Evolutionary conservation across 2,113 vertebrate species (phyloP).

Genomic region (Aleadryas rufinucha): DNA sequence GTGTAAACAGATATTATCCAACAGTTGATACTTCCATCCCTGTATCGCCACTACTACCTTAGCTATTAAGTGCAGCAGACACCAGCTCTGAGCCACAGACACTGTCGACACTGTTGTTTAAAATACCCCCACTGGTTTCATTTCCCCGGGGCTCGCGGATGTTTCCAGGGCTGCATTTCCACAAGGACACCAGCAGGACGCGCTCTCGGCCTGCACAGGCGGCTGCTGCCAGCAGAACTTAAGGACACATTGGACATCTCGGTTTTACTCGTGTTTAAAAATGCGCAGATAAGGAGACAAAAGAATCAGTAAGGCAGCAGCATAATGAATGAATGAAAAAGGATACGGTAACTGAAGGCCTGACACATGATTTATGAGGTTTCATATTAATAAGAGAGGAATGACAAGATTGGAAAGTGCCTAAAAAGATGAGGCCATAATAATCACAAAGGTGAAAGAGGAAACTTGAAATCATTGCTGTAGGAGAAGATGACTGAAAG

Average conservation of each 20-base stretch:
- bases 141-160: neutral
- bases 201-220: neutral
- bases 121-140: neutral
- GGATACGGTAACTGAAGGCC: neutral
- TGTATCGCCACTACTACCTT: neutral
- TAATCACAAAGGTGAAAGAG: neutral
- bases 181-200: neutral
- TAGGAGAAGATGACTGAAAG: neutral
- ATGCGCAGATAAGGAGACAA: neutral
- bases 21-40: neutral
- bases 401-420: neutral
- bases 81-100: neutral
- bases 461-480: neutral
- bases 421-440: neutral
- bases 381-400: neutral
- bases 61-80: neutral
- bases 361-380: neutral
- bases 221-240: neutral
- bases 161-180: neutral
- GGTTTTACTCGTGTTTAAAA: neutral
- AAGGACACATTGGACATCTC: neutral
- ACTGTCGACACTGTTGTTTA: rapidly evolving
- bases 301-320: neutral
- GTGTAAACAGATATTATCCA: slow-evolving; percentile 12
- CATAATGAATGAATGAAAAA: neutral